Base-by-base conservation (phyloP, 2,888 invertebrate genomes). In the Megamerina dolium region DNA sequence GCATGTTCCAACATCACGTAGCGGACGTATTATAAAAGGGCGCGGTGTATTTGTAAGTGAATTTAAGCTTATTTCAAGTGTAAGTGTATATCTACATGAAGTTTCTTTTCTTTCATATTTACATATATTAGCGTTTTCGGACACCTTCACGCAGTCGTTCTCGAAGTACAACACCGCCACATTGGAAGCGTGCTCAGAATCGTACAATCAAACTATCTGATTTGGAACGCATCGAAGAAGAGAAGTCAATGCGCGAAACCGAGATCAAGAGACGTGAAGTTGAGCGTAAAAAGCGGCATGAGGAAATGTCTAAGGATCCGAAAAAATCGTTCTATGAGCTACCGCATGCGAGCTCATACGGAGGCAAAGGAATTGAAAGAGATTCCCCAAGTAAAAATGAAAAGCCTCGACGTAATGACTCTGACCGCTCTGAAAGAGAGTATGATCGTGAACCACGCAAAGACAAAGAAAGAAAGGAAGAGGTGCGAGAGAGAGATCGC, bases 181-280 rank as follows among this genome's bases (percentile, higher is more conserved):
- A 95, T 72, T 95, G 95, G 95, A 81, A 87, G 31, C 85, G 88
- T 60, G 92, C 91, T 47, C 87, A 90, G 66, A 79, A 85, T 17
- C 78, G 89, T 39, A 87, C 87, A 37, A 87, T 92, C 51, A 87
- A 88, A 66, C 74, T 88, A 2, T 82, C 85, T 0, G 87, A 91
- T 60, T 81, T 85, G 59, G 86, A 89, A 74, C 81, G 81, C 54
- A 72, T 79, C 8, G 85, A 85, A 59, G 78, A 80, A n/a, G 82
- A 83, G 53, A 77, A 79, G 5, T 76, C 77, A 17, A 71, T 78
- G 37, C 72, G 77, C 0, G 82, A 83, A 37, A 78, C 77, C 17
- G 79, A 78, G 51, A 74, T 77, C 1, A 73, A 75, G 19, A 66
- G 76, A 10, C 63, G 78, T 5, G 76, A 77, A 34, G 65, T 72